Evolutionary conservation across 2,797 vertebrate genomes (phyloP).

Genomic region (Coracias cyanogaster): DNA sequence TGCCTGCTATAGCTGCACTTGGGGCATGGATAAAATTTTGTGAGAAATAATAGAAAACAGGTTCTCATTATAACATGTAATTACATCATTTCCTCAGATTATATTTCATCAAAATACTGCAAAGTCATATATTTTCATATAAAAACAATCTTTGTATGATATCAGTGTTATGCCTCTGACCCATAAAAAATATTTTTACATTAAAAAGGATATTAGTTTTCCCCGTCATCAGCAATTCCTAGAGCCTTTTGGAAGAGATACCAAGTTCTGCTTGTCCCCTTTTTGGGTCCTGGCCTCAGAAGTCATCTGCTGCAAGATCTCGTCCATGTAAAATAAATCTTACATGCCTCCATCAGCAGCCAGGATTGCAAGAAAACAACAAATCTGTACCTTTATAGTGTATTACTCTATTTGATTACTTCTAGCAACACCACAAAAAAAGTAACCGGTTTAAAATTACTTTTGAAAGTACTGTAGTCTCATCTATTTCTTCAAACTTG

Average conservation of each 20-base stretch:
- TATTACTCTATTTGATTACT: background rate
- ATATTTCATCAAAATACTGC: conserved; percentile 5
- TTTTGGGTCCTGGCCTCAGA: background rate
- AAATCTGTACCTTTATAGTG: background rate
- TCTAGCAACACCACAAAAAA: background rate
- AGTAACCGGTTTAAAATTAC: background rate
- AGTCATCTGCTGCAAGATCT: background rate
- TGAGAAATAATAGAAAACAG: conserved; percentile 1
- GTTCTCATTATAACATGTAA: background rate
- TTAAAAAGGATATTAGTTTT: background rate
- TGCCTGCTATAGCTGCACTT: background rate
- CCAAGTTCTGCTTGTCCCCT: background rate
- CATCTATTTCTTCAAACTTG: background rate
- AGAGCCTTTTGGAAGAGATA: background rate
- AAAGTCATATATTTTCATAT: conserved; percentile 20
- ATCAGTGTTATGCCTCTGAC: background rate
- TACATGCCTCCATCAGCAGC: background rate
- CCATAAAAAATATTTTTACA: background rate
- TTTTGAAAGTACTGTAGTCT: background rate
- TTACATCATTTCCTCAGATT: conserved; percentile 35
- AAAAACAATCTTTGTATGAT: background rate
- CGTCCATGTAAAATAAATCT: no score
- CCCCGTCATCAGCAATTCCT: background rate
- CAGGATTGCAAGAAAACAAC: background rate
- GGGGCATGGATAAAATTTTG: background rate